Base-by-base conservation (phyloP, 92 coral and sea anemone genomes). In the Nematostella vectensis region DNA sequence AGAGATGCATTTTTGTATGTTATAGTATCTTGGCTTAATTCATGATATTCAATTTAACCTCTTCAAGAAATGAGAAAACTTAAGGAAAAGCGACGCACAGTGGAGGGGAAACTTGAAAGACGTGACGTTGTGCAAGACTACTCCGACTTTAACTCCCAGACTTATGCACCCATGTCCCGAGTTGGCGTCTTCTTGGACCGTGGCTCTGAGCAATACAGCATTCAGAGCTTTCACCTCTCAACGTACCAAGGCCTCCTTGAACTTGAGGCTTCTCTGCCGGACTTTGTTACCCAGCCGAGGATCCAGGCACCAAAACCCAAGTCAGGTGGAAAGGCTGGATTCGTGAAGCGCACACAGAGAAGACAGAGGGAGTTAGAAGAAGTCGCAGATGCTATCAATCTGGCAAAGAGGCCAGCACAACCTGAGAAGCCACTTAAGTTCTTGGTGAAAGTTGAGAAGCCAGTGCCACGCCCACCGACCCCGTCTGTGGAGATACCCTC, bases 161-260 rank as follows among this genome's bases (percentile, higher is more conserved):
- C 99, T 15, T 93, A 87, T 40, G 99, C 99, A n/a, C 99, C 99
- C 3, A 93, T 93, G 88, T 93, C 99, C 0, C 87, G 99, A 3
- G 76, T 87, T 22, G 99, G 99, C 2, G 96, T 93, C 33, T 93
- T 93, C 67, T 80, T 87, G 11, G 99, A 93, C 40, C 96, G 99
- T 6, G 99, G 99, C 25, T 93, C 99, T 3, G 99, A 93, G 45
- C 99, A 93, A 72, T 86, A 74, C 69, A 88, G 77, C 23, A 88
- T 93, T 8, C 85, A 68, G 38, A 87, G 96, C 65, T 79, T 66
- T 48, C 89, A 93, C 57, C 68, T 93, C 18, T 74, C 83, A 38
- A 82, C 96, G 0, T 93, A 93, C 54, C 96, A 93, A 59, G 99
- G 99, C 2, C 56, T 87, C 17, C 44, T 93, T 11, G 99, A 93